phyloP scores from a whole-genome alignment of 2,888 invertebrate genomes.

The Plusia festucae region DNA sequence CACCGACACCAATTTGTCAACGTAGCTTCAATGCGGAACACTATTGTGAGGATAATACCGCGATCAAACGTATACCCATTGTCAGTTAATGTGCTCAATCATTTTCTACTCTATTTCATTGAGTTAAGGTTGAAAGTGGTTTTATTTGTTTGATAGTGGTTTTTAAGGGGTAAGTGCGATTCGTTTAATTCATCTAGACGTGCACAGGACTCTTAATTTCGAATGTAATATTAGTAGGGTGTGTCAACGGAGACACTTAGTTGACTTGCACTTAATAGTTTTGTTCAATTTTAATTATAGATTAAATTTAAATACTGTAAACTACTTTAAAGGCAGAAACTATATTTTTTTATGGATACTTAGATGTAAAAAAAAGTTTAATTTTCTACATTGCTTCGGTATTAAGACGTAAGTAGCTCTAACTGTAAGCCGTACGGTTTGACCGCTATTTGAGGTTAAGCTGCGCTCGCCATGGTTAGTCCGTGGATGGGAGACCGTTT shows the following conservation, averaged over 20 bases:
- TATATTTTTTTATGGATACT: too few species aligned
- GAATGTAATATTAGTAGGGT: constrained; percentile 69
- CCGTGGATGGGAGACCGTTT: too few species aligned
- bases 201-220: constrained; percentile 86
- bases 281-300: constrained; percentile 36
- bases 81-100: constrained; percentile 58
- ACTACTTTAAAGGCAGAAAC: not conserved
- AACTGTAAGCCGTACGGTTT: too few species aligned
- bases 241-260: constrained; percentile 59
- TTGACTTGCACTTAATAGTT: constrained; percentile 50
- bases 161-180: constrained; percentile 84
- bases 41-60: constrained; percentile 87
- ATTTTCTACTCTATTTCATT: constrained; percentile 53
- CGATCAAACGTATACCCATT: constrained; percentile 86
- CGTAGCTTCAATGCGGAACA: constrained; percentile 85
- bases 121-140: constrained; percentile 59
- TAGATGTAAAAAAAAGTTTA: too few species aligned
- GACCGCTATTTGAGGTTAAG: too few species aligned
- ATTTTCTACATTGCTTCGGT: too few species aligned
- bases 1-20: constrained; percentile 72
- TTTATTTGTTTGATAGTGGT: constrained; percentile 34
- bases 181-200: constrained; percentile 87
- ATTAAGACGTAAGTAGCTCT: too few species aligned
- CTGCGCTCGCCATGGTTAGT: too few species aligned
- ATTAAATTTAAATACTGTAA: constrained; percentile 23